Percentiles rank a stretch among this genome's conserved stretches.
phyloP scores from a whole-genome alignment of 1,140 invertebrate genomes.

The Papilio glaucus region DNA sequence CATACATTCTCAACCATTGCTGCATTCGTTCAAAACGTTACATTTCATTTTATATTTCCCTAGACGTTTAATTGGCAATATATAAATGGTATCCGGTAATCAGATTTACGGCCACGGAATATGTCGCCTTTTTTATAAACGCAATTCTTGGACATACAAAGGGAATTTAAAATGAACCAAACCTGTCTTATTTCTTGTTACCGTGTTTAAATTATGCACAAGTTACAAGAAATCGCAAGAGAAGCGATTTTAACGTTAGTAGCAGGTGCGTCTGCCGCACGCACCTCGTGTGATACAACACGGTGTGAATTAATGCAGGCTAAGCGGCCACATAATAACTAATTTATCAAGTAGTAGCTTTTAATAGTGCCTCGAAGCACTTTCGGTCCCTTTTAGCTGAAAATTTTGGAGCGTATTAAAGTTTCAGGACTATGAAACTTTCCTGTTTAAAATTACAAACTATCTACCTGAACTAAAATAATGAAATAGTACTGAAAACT shows the following conservation, averaged over 20 bases:
- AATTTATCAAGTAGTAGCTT: slow-evolving; percentile 21
- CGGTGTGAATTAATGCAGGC: neutral
- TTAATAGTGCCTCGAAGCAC: neutral
- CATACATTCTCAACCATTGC: slow-evolving; percentile 14
- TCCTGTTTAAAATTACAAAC: slow-evolving; percentile 3
- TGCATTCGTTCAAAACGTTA: slow-evolving; percentile 1
- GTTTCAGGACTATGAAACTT: slow-evolving; percentile 19
- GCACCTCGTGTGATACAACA: slow-evolving; percentile 1
- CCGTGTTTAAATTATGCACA: neutral
- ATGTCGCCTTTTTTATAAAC: no score
- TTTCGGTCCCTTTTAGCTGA: slow-evolving; percentile 2
- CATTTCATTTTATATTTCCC: neutral
- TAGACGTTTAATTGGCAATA: neutral
- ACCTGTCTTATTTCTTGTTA: neutral
- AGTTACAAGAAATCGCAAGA: neutral
- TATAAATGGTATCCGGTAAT: neutral
- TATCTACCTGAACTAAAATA: neutral
- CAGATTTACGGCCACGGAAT: no score
- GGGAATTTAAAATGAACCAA: neutral
- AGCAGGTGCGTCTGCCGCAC: slow-evolving; percentile 7
- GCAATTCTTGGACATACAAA: neutral
- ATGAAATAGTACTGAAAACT: neutral
- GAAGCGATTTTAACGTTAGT: neutral
- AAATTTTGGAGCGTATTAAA: slow-evolving; percentile 16
- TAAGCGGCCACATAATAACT: slow-evolving; percentile 5